Base-by-base conservation (phyloP, 30 jellyfish, hydroid and myxozoan species). In the Hydractinia symbiolongicarpus region DNA sequence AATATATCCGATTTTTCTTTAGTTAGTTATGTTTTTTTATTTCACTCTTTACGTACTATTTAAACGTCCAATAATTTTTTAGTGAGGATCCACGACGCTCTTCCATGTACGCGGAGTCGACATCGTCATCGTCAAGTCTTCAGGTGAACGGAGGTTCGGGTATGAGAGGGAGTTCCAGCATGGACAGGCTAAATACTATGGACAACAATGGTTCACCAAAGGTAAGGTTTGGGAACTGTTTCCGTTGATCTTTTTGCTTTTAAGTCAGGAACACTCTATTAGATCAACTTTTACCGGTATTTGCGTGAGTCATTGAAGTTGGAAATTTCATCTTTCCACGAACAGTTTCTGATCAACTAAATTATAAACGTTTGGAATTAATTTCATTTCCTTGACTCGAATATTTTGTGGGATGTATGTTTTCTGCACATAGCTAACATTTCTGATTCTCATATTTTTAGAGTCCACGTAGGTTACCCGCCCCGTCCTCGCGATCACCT, bases 21-120 rank as follows among this genome's bases (percentile, higher is more conserved):
- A 30, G 15, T 1, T 73, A 1, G 4, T 30, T 16, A 73, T 50
- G 1, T 16, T 53, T 9, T 40, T 15, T 68, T 68, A 11, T 20
- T 68, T 13, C 8, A 72, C 52, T n/a, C 44, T 2, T 30, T 30
- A 30, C 2, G 44, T 30, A 30, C 44, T 30, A 30, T 30, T 30
- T 30, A 77, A 13, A 54, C 5, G 83, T 55, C 40, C 11, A 40
- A 7, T 30, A 30, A 30, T 30, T 40, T 50, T 78, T 10, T 44
- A 84, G 95, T 30, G 95, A 89, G 15, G 98, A 91, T 64, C 95
- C 97, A 8, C 94, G 95, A 9, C 96, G 98, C 53, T 80, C 95
- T 9, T 91, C 98, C 53, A 91, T 91, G 96, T 86, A 77, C 72
- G 91, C 82, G 4, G 98, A 91, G 61, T 76, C 92, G 72, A 53